A percentile compares a stretch with the other conserved stretches of the same genome.
These are phyloP conservation scores for Dione juno DNA, from an alignment of 2,888 invertebrate genomes.

Conservation along the genomic window DNA sequence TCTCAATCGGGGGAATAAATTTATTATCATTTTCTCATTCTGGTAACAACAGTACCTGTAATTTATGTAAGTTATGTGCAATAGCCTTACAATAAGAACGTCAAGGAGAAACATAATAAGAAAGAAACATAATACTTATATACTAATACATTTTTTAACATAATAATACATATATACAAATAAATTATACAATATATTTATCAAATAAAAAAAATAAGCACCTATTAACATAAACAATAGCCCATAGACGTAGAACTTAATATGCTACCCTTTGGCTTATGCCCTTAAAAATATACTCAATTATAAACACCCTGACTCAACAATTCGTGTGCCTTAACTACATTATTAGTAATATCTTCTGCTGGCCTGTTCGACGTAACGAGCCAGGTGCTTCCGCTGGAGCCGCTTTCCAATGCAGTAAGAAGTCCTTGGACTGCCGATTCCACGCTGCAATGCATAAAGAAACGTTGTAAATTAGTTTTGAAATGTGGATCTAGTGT, in stretches of 20 bases:
- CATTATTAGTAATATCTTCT: conserved; percentile 62
- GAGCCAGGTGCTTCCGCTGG: conserved; percentile 69
- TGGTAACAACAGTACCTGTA: too few species aligned
- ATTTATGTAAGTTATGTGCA: too few species aligned
- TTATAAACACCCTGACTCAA: conserved; percentile 59
- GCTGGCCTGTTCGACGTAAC: conserved; percentile 62
- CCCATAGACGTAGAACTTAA: background rate
- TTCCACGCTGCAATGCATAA: conserved; percentile 34
- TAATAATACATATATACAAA: too few species aligned
- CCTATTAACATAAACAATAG: too few species aligned
- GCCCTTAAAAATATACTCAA: background rate
- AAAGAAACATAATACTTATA: too few species aligned
- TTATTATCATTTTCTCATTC: too few species aligned
- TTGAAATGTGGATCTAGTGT: background rate
- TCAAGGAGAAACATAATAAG: too few species aligned
- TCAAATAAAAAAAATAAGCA: too few species aligned
- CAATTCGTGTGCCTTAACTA: conserved; percentile 59
- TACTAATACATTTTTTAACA: too few species aligned
- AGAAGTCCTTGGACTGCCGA: conserved; percentile 39
- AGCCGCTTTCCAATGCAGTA: conserved; percentile 45
- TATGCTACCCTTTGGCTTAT: background rate
- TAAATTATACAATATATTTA: too few species aligned
- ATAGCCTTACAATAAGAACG: too few species aligned
- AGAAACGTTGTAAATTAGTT: background rate
- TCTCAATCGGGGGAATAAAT: too few species aligned